Evolutionary conservation across 2,888 invertebrate genomes (phyloP).

Genomic region (Yponomeuta cagnagella): DNA sequence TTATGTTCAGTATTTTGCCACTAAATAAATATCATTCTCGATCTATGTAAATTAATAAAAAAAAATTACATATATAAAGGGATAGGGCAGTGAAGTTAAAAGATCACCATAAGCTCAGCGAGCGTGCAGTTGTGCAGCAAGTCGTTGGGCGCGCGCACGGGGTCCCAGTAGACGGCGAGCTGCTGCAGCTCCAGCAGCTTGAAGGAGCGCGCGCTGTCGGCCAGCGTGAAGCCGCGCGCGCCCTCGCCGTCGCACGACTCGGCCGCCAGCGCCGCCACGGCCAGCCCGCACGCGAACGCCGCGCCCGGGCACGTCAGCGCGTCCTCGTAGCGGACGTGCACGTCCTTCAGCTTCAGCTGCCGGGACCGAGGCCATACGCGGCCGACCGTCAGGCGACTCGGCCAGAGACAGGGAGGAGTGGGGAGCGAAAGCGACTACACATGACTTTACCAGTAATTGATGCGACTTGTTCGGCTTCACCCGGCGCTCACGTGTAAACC

Average conservation of each 20-base stretch:
- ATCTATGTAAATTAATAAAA: too few species aligned
- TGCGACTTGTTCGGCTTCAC: too few species aligned
- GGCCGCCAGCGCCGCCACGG: constrained; percentile 89
- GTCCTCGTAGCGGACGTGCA: constrained; percentile 98
- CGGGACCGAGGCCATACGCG: not conserved
- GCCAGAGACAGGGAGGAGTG: too few species aligned
- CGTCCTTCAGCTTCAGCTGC: constrained; percentile 92
- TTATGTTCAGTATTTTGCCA: too few species aligned
- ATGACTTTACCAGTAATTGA: too few species aligned
- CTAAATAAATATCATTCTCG: too few species aligned
- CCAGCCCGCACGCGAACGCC: constrained; percentile 90
- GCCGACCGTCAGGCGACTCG: too few species aligned
- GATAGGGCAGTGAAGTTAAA: too few species aligned
- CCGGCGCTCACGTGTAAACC: too few species aligned
- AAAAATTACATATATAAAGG: too few species aligned
- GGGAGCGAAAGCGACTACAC: too few species aligned
- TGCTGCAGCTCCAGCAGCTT: constrained; percentile 93
- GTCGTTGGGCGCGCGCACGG: constrained; percentile 50
- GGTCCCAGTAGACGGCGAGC: constrained; percentile 94
- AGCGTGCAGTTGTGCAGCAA: constrained; percentile 66
- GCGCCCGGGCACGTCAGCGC: constrained; percentile 79
- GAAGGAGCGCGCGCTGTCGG: constrained; percentile 78
- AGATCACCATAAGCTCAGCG: constrained; percentile 80
- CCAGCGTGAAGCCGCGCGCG: constrained; percentile 82
- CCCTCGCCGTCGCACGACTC: constrained; percentile 95